A percentile compares a stretch with the other conserved stretches of the same genome.
Conservation (phyloP, 1,140 invertebrate species). For the Periplaneta americana region DNA sequence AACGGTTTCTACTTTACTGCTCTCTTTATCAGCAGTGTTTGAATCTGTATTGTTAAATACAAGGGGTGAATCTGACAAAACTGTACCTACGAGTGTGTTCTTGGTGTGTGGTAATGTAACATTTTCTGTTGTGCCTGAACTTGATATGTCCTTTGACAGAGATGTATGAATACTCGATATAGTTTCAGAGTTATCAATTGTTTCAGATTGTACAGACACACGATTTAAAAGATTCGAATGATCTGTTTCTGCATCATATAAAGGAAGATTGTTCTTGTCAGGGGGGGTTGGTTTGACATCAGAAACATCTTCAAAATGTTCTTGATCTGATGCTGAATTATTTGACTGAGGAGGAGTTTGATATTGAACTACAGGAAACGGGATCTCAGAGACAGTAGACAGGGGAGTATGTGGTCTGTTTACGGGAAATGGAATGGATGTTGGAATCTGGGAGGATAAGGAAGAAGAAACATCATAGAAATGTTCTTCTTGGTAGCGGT, state of each 20-base stretch:
- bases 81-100: background rate
- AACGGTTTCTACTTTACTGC: background rate
- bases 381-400: background rate
- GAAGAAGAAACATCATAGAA: slow-evolving; percentile 10
- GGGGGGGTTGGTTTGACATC: background rate
- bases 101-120: background rate
- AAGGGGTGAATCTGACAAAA: background rate
- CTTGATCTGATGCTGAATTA: background rate
- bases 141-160: background rate
- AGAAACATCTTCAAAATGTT: background rate
- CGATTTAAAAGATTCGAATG: background rate
- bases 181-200: background rate
- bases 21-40: background rate
- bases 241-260: background rate
- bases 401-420: background rate
- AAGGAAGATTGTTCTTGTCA: background rate
- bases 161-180: background rate
- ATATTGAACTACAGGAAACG: background rate
- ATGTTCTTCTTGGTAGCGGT: slow-evolving; percentile 1
- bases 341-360: background rate
- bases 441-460: background rate
- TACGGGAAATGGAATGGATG: slow-evolving; percentile 8
- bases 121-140: background rate
- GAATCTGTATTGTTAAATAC: background rate
- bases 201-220: background rate